phyloP scores from a whole-genome alignment of 2,113 vertebrate genomes.

The Cyprinodon brontotheroides region DNA sequence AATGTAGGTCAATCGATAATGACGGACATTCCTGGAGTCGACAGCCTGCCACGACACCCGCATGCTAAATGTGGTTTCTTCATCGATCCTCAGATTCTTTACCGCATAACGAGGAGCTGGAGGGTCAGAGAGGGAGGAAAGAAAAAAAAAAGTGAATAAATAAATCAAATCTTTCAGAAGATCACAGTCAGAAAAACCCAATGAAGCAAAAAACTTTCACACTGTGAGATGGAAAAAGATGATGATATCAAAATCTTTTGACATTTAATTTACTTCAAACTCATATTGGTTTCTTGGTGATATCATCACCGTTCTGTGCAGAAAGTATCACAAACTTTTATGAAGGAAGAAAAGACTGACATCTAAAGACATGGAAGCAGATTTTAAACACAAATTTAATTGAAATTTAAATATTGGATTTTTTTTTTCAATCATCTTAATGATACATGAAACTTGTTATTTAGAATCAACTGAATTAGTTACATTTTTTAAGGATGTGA shows the following conservation, averaged over 20 bases:
- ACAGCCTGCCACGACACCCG: slow-evolving; percentile 86
- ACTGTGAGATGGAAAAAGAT: background rate
- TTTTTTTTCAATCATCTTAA: background rate
- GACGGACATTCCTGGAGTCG: slow-evolving; percentile 77
- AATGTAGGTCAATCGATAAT: slow-evolving; percentile 88
- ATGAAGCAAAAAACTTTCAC: background rate
- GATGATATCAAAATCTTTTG: slow-evolving; percentile 14
- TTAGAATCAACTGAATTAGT: background rate
- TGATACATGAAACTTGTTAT: background rate
- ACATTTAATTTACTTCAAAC: slow-evolving; percentile 37
- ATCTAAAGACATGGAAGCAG: background rate
- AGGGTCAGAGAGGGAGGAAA: slow-evolving; percentile 21
- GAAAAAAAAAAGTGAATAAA: background rate
- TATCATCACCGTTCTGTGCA: background rate
- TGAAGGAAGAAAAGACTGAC: background rate
- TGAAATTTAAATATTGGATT: too few relatives aligned
- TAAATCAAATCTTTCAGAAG: background rate
- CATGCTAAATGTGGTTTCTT: slow-evolving; percentile 90
- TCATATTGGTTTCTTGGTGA: background rate
- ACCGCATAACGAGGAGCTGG: slow-evolving; percentile 86
- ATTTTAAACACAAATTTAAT: background rate
- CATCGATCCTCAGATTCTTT: slow-evolving; percentile 85
- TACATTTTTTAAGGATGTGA: too few relatives aligned
- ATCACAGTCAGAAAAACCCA: background rate
- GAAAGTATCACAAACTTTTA: background rate